Evolutionary conservation across 64 coral and sea anemone species (phyloP).

Genomic region (Montipora foliosa): DNA sequence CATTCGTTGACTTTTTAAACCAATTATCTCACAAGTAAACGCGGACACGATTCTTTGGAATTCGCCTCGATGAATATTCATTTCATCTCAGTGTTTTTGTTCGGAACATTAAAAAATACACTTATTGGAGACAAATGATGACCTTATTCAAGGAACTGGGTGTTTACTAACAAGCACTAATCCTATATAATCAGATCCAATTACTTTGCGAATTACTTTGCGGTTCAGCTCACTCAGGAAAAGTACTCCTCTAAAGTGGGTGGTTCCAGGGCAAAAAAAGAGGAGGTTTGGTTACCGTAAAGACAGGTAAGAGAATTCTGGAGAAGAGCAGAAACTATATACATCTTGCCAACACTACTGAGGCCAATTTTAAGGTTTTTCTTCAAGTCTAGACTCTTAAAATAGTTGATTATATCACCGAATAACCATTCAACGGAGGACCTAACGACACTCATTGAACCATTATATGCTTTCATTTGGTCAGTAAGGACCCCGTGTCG

Average conservation of each 20-base stretch:
- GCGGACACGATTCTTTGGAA: no score
- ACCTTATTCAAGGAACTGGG: no score
- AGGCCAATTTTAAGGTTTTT: constrained; percentile 10
- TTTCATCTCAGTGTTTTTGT: no score
- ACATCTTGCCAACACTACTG: constrained; percentile 11
- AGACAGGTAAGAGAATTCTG: constrained; percentile 20
- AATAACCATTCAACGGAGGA: constrained; percentile 51
- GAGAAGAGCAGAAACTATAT: constrained; percentile 21
- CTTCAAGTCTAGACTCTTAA: constrained; percentile 12
- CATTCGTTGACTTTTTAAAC: no score
- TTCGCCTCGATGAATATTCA: no score
- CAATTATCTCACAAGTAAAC: no score
- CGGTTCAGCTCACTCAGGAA: neutral
- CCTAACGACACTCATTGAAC: constrained; percentile 42
- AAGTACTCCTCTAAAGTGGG: constrained; percentile 11
- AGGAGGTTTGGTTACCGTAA: constrained; percentile 9
- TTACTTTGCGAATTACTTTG: no score
- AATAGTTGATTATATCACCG: constrained; percentile 39
- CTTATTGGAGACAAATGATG: no score
- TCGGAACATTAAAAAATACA: no score
- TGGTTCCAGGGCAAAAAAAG: constrained; percentile 10
- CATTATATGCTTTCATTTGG: constrained; percentile 7
- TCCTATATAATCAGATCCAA: no score
- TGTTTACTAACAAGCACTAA: no score
- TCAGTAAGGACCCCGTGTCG: neutral